phyloP scores from a whole-genome alignment of 2,888 invertebrate genomes.

The Heliconius ethilla region DNA sequence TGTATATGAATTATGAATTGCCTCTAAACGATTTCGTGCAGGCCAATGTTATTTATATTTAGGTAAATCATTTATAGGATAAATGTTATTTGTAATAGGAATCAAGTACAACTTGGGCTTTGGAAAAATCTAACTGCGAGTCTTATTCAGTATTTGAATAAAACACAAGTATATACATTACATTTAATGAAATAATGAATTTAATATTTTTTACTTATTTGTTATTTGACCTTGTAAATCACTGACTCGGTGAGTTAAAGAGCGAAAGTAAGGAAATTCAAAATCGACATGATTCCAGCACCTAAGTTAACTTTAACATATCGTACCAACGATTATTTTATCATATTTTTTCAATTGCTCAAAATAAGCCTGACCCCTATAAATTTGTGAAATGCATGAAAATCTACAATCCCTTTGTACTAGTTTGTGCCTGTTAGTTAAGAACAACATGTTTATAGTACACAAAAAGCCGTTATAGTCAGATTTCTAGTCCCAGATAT shows the following conservation, averaged over 20 bases:
- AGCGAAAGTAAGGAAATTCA: conserved; percentile 15
- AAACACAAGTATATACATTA: conserved; percentile 3
- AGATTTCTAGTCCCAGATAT: conserved; percentile 77
- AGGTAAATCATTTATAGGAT: conserved; percentile 41
- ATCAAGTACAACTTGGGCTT: conserved; percentile 40
- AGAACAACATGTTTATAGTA: conserved; percentile 48
- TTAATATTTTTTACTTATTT: conserved; percentile 21
- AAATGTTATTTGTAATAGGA: conserved; percentile 34
- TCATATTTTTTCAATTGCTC: conserved; percentile 19
- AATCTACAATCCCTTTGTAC: conserved; percentile 20
- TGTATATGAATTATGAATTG: conserved; percentile 36
- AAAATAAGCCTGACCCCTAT: conserved; percentile 6
- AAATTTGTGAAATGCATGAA: background rate
- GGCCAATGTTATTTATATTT: conserved; percentile 51
- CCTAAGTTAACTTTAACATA: conserved; percentile 35
- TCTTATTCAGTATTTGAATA: conserved; percentile 31
- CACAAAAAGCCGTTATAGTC: conserved; percentile 72
- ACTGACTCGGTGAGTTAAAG: conserved; percentile 25
- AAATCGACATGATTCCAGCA: conserved; percentile 30
- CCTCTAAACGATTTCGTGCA: conserved; percentile 47
- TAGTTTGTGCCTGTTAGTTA: conserved; percentile 26
- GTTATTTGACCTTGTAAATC: conserved; percentile 12
- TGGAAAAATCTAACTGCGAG: conserved; percentile 19
- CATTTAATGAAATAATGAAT: conserved; percentile 16
- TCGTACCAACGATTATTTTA: conserved; percentile 24